phyloP scores from a whole-genome alignment of 2,113 vertebrate genomes.

The Copsychus sechellarum region DNA sequence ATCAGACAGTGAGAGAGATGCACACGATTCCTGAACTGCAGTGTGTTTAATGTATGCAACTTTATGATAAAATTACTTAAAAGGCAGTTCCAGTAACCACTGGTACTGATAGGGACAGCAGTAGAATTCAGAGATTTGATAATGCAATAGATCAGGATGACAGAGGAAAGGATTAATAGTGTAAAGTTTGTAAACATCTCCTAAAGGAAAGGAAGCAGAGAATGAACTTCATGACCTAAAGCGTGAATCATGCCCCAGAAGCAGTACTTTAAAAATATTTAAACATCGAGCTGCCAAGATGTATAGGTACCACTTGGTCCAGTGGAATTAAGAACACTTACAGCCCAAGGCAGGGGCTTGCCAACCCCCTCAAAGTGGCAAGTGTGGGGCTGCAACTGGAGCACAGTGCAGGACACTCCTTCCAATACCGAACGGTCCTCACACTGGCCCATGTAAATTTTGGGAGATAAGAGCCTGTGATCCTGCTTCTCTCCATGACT shows the following conservation, averaged over 20 bases:
- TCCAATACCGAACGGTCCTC: fast-evolving
- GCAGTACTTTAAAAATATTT: neutral
- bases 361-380: fast-evolving
- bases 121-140: neutral
- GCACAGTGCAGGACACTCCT: too few relatives aligned
- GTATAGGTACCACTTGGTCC: neutral
- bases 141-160: neutral
- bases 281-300: fast-evolving
- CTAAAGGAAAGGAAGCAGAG: neutral
- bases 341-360: neutral
- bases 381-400: fast-evolving
- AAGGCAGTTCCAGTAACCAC: neutral
- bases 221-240: neutral
- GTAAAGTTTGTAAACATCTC: neutral
- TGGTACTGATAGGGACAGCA: neutral
- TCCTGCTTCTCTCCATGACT: neutral
- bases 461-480: fast-evolving
- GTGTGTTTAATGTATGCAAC: neutral
- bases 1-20: neutral
- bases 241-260: neutral
- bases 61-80: neutral
- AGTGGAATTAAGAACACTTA: neutral
- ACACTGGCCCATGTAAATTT: neutral
- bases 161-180: neutral
- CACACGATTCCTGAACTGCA: neutral